Base-by-base conservation (phyloP, 1,140 invertebrate species). In the Hestina assimilis region DNA sequence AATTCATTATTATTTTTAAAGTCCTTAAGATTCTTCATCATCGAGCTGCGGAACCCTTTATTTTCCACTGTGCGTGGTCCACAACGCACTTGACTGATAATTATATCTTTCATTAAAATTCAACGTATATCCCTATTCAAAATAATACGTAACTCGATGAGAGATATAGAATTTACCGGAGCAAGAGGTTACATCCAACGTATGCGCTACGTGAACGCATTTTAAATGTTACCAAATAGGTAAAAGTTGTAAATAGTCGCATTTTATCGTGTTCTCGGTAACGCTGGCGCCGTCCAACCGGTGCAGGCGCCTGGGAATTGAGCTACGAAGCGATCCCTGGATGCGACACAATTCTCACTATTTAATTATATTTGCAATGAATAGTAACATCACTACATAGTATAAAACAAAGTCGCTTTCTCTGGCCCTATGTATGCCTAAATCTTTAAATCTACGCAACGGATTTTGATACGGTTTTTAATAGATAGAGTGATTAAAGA, bases 161-260 rank as follows among this genome's bases (percentile, higher is more conserved):
- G 52, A 35, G 61, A 63, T 63, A 46, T 58, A 66, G 55, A 65
- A 71, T 64, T 69, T 61, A 67, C 66, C 61, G 56, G 63, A 68
- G 75, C 64, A 59, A 72, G 70, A 76, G 71, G 71, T 72, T 74
- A 71, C 66, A 68, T 72, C 63, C 48, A 55, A 53, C 61, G 55
- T 43, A 58, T 59, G 61, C 58, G 63, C 47, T 79, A 77, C 75
- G 79, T 79, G 80, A 72, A 57, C 65, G 78, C 68, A 72, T 80
- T 86, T 70, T 80, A 75, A 85, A 83, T 74, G 77, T 76, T 83
- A 78, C 75, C 73, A 79, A 85, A 84, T 85, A 84, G 82, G 82
- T 84, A 85, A 87, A 87, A 80, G 73, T 83, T 83, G 75, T 79
- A 87, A 87, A 85, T 79, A 85, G 78, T 80, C 74, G 75, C 78